Base-by-base conservation (phyloP, 2,113 vertebrate genomes). In the Hydropotes inermis region DNA sequence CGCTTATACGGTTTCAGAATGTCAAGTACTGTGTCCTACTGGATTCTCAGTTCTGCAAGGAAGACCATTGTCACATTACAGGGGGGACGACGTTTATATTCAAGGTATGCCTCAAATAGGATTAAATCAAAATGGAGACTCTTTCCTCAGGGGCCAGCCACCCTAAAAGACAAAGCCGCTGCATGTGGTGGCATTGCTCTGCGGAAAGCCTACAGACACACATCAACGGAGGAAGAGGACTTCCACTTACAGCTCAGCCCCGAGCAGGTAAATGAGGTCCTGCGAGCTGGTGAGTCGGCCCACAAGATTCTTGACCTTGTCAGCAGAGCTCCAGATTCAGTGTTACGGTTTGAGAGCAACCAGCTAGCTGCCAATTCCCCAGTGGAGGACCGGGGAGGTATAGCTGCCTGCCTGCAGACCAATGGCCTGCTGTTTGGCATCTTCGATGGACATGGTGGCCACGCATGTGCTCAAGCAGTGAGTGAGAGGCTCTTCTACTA, bases 371-470 rank as follows among this genome's bases (percentile, higher is more conserved):
- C 99, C 60, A 99, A 99, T 97, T 98, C 98, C 28, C 99, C 99
- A 0, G 99, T 99, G 33, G 99, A 99, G 97, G 99, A 99, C 98
- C 99, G 99, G 21, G 98, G 99, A 55, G 99, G 99, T 47, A 98
- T 99, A 10, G 99, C 99, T 83, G 99, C 99, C 14, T 99, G 99
- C 98, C 96, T 99, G 91, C 99, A 99, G 98, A 99, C 99, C 19
- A 99, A 98, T 2, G 99, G 99, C n/a, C 99, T 99, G 99, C 98
- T 99, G 98, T 99, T 99, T 47, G 99, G 99, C 0, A 98, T 99
- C 91, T 99, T 99, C 1, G 99, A 99, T 1, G 99, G 99, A 7
- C 99, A 99, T 0, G 99, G 99, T 0, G 99, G 99, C 14, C 99
- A 99, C 13, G 99, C 99, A 0, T 99, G 99, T 36, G 99, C 99